Evolutionary conservation across 2,888 invertebrate genomes (phyloP).

Genomic region (Epinotia ramella): DNA sequence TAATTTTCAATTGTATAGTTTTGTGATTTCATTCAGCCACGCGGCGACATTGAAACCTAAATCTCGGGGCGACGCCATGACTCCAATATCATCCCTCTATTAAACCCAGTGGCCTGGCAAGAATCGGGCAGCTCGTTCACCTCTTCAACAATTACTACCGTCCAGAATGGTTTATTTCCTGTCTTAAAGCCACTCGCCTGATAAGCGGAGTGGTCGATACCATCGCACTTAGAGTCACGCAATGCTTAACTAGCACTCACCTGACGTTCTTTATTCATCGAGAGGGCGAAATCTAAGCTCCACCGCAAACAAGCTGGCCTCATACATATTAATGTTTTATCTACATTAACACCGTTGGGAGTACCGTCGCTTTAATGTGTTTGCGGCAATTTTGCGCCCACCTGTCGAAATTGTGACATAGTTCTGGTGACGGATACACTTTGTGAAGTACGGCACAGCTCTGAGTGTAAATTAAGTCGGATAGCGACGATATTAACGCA

Average conservation of each 20-base stretch:
- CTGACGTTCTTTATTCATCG: conserved; percentile 73
- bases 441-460: conserved; percentile 39
- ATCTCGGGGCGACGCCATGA: conserved; percentile 22
- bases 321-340: conserved; percentile 83
- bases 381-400: conserved; percentile 71
- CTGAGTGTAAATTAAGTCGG: conserved; percentile 36
- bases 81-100: conserved; percentile 17
- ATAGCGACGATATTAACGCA: conserved; percentile 34
- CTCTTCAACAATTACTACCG: conserved; percentile 57
- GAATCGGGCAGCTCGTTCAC: conserved; percentile 46
- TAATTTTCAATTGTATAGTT: not conserved
- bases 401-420: conserved; percentile 67
- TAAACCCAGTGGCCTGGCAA: conserved; percentile 34
- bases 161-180: conserved; percentile 71
- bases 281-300: conserved; percentile 74
- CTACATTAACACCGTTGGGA: conserved; percentile 71
- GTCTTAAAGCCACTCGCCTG: conserved; percentile 62
- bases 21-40: not conserved
- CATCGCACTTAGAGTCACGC: conserved; percentile 72
- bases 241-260: conserved; percentile 57
- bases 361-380: conserved; percentile 70
- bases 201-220: conserved; percentile 69
- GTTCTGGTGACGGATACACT: conserved; percentile 50
- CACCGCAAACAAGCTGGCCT: conserved; percentile 74
- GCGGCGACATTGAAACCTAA: conserved; percentile 8